Evolutionary conservation across 2,888 invertebrate species (phyloP).

Genomic region (Brachypalpus laphriformis): DNA sequence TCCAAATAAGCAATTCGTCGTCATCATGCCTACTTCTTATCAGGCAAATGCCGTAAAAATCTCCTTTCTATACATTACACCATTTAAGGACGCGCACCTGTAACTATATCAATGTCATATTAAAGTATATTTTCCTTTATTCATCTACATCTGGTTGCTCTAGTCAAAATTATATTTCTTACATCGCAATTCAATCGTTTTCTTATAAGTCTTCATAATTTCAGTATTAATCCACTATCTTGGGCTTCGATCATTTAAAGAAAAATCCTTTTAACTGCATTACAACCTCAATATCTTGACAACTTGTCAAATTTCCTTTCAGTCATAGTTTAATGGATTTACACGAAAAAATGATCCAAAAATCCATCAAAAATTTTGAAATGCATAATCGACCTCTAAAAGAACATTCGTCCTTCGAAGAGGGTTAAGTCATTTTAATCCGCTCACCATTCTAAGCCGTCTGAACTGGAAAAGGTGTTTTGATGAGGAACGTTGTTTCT

Average conservation of each 20-base stretch:
- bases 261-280: constrained; percentile 19
- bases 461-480: constrained; percentile 15
- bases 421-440: constrained; percentile 49
- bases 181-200: too few relatives aligned
- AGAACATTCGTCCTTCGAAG: constrained; percentile 67
- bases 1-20: too few relatives aligned
- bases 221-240: background rate
- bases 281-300: constrained; percentile 37
- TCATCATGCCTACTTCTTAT: too few relatives aligned
- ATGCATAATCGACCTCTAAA: constrained; percentile 29
- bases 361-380: constrained; percentile 48
- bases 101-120: too few relatives aligned
- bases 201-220: background rate
- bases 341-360: constrained; percentile 7
- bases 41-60: too few relatives aligned
- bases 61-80: too few relatives aligned
- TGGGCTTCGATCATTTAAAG: background rate
- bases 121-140: too few relatives aligned
- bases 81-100: too few relatives aligned
- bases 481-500: constrained; percentile 13
- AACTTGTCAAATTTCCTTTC: constrained; percentile 54
- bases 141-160: too few relatives aligned
- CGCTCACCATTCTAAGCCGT: constrained; percentile 43
- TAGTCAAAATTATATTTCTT: too few relatives aligned
- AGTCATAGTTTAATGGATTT: constrained; percentile 41